Percentiles rank a stretch among this genome's conserved stretches.
Conservation (phyloP, 2,888 invertebrate species). For the Brenthis ino region DNA sequence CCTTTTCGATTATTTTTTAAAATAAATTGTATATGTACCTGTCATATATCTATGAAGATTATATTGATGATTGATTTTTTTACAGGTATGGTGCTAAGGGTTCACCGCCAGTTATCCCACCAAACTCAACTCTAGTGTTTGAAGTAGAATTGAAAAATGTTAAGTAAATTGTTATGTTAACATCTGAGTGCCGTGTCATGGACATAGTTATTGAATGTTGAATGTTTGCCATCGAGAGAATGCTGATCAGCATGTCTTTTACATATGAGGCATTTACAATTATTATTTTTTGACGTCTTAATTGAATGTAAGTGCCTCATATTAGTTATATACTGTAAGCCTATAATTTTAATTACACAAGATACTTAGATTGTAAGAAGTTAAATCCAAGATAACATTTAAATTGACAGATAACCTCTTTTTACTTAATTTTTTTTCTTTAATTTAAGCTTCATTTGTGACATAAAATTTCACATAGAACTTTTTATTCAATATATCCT, state of each 20-base stretch:
- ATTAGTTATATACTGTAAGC: conserved; percentile 41
- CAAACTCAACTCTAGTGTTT: conserved; percentile 92
- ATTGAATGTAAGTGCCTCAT: conserved; percentile 50
- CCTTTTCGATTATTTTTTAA: too few relatives aligned
- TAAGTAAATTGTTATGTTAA: conserved; percentile 69
- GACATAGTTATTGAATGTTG: conserved; percentile 45
- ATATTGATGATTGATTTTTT: conserved; percentile 9
- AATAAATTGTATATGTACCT: too few relatives aligned
- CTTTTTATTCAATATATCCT: too few relatives aligned
- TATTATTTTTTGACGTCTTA: conserved; percentile 25
- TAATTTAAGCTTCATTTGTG: too few relatives aligned
- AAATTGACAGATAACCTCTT: not conserved
- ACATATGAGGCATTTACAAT: conserved; percentile 15
- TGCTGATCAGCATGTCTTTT: conserved; percentile 45
- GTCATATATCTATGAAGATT: too few relatives aligned
- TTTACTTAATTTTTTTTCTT: not conserved
- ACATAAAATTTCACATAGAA: too few relatives aligned
- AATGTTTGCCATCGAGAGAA: conserved; percentile 55
- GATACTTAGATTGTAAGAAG: conserved; percentile 22
- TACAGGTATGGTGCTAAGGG: conserved; percentile 89
- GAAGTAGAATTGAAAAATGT: conserved; percentile 94
- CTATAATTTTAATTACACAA: conserved; percentile 25
- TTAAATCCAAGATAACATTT: conserved; percentile 1
- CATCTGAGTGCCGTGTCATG: conserved; percentile 28
- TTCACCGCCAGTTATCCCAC: conserved; percentile 92